Conservation (phyloP, 1,140 invertebrate genomes). For the Drosophila ohnishii region DNA sequence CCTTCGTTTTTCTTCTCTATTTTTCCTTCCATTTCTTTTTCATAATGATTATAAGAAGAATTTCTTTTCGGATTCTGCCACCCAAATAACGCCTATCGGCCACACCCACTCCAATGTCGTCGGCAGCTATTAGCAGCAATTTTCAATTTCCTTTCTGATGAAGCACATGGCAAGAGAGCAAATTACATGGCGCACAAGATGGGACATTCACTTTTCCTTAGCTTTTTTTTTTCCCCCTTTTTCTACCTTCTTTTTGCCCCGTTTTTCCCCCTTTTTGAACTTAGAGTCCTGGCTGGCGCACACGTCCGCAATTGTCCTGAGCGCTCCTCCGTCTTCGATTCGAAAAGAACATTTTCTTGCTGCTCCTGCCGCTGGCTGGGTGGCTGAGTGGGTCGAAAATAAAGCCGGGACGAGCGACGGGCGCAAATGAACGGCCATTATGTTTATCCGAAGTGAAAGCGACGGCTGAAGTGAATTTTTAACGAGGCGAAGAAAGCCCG, state of each 20-base stretch:
- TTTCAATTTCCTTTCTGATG: slow-evolving; percentile 83
- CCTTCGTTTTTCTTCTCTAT: neutral
- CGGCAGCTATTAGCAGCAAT: slow-evolving; percentile 78
- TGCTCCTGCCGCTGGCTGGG: slow-evolving; percentile 25
- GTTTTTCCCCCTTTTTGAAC: slow-evolving; percentile 29
- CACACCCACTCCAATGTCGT: slow-evolving; percentile 52
- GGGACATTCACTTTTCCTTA: slow-evolving; percentile 53
- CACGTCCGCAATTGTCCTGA: slow-evolving; percentile 78
- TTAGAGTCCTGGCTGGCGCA: slow-evolving; percentile 35
- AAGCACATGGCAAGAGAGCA: slow-evolving; percentile 83
- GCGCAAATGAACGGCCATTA: slow-evolving; percentile 80
- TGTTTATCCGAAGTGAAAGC: slow-evolving; percentile 79
- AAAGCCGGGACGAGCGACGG: slow-evolving; percentile 12
- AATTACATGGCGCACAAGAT: slow-evolving; percentile 79
- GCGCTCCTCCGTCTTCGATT: slow-evolving; percentile 51
- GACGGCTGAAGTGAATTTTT: slow-evolving; percentile 75
- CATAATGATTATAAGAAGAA: slow-evolving; percentile 70
- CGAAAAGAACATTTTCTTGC: slow-evolving; percentile 74
- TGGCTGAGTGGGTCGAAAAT: slow-evolving; percentile 41
- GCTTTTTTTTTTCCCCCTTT: slow-evolving; percentile 30
- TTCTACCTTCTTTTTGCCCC: slow-evolving; percentile 9
- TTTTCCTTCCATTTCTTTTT: slow-evolving; percentile 52
- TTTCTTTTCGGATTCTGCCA: slow-evolving; percentile 43
- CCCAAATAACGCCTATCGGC: slow-evolving; percentile 46
- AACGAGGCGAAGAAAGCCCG: slow-evolving; percentile 50